Percentiles rank a stretch among this genome's conserved stretches.
Evolutionary conservation across 2,888 invertebrate genomes (phyloP).

Genomic region (Volucella inflata): DNA sequence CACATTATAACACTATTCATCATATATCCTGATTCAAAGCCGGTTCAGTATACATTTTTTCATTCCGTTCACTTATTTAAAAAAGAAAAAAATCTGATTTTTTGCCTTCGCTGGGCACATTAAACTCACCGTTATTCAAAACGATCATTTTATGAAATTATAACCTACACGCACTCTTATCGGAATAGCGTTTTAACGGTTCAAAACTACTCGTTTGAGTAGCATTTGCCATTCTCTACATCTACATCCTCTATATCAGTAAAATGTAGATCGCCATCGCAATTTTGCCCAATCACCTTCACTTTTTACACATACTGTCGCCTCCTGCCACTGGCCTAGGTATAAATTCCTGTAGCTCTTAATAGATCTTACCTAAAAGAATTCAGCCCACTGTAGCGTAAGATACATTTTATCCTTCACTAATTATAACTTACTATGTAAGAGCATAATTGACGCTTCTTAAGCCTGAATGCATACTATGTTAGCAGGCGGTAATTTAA

Average conservation of each 20-base stretch:
- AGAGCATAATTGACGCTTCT: conserved; percentile 35
- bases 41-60: no score
- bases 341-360: conserved; percentile 28
- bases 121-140: conserved; percentile 23
- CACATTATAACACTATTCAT: no score
- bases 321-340: conserved; percentile 31
- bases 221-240: conserved; percentile 28
- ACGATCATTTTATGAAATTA: conserved; percentile 52
- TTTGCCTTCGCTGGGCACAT: no score
- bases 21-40: no score
- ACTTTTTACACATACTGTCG: conserved; percentile 44
- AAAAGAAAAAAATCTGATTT: no score
- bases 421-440: conserved; percentile 51
- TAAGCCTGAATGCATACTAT: conserved; percentile 18
- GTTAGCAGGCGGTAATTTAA: conserved; percentile 39
- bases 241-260: conserved; percentile 19
- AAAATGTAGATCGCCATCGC: conserved; percentile 53
- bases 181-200: conserved; percentile 49
- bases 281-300: conserved; percentile 64
- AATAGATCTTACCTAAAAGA: conserved; percentile 10
- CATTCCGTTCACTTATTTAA: no score
- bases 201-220: conserved; percentile 6
- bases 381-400: conserved; percentile 18
- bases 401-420: conserved; percentile 46
- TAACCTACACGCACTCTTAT: conserved; percentile 44